Evolutionary conservation across 2,797 vertebrate genomes (phyloP).

Genomic region (Phaenicophaeus curvirostris): DNA sequence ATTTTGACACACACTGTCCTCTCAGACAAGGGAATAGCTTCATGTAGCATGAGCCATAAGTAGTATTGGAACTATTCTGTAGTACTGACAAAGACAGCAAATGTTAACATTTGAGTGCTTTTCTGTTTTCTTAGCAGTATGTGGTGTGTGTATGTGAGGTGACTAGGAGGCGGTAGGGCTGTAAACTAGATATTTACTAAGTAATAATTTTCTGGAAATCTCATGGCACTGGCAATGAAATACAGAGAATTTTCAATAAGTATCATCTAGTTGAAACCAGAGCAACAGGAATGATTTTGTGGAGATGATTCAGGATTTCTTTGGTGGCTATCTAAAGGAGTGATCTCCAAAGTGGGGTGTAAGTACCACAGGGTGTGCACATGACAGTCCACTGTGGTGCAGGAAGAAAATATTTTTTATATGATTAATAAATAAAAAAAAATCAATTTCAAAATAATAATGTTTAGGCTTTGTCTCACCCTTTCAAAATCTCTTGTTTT

Average conservation of each 20-base stretch:
- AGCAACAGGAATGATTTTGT: background rate
- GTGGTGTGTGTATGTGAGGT: background rate
- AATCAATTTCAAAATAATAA: accelerated
- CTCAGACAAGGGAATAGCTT: background rate
- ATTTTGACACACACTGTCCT: background rate
- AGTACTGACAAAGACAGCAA: background rate
- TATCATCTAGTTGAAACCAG: background rate
- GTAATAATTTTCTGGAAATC: background rate
- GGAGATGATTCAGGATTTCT: background rate
- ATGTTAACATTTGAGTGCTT: background rate
- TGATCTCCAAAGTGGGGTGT: background rate
- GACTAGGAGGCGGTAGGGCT: background rate
- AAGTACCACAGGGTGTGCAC: background rate
- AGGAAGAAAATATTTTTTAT: background rate
- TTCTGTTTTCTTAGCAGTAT: background rate
- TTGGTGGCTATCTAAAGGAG: background rate
- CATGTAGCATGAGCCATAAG: background rate
- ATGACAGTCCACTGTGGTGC: accelerated
- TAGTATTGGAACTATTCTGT: background rate
- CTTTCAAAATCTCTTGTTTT: background rate
- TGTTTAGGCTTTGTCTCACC: background rate
- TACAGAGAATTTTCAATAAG: background rate
- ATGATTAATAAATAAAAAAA: background rate
- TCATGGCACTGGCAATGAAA: background rate
- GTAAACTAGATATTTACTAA: background rate